Conservation (phyloP, 2,888 invertebrate species). For the Helleia helle region DNA sequence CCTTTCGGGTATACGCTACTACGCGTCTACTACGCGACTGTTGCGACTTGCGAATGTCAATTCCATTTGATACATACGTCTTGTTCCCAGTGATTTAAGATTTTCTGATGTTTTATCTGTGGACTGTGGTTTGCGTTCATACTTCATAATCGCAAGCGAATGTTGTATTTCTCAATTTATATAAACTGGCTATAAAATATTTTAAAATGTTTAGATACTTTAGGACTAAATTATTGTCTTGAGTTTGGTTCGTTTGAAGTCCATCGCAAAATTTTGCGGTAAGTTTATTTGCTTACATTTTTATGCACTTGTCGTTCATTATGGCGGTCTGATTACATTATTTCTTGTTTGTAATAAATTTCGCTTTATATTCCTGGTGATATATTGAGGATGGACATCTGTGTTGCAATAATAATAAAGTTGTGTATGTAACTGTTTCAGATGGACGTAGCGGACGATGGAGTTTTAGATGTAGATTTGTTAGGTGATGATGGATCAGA, state of each 20-base stretch:
- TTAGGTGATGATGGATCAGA: slow-evolving; percentile 83
- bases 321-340: slow-evolving; percentile 60
- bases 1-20: too few species aligned
- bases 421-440: slow-evolving; percentile 30
- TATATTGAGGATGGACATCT: not conserved
- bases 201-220: slow-evolving; percentile 44
- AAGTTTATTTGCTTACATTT: slow-evolving; percentile 46
- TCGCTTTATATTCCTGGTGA: not conserved
- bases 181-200: slow-evolving; percentile 27
- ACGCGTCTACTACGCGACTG: too few species aligned
- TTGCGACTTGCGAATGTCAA: too few species aligned
- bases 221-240: slow-evolving; percentile 39
- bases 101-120: too few species aligned
- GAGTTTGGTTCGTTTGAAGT: slow-evolving; percentile 42
- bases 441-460: slow-evolving; percentile 70
- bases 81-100: too few species aligned
- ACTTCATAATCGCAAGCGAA: slow-evolving; percentile 41
- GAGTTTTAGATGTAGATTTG: slow-evolving; percentile 79
- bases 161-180: slow-evolving; percentile 46
- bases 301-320: slow-evolving; percentile 62
- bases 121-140: slow-evolving; percentile 37
- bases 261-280: slow-evolving; percentile 64
- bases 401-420: not conserved
- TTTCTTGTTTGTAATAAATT: not conserved
- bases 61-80: too few species aligned